phyloP scores from a whole-genome alignment of 2,113 vertebrate species.

The Anseranas semipalmata region DNA sequence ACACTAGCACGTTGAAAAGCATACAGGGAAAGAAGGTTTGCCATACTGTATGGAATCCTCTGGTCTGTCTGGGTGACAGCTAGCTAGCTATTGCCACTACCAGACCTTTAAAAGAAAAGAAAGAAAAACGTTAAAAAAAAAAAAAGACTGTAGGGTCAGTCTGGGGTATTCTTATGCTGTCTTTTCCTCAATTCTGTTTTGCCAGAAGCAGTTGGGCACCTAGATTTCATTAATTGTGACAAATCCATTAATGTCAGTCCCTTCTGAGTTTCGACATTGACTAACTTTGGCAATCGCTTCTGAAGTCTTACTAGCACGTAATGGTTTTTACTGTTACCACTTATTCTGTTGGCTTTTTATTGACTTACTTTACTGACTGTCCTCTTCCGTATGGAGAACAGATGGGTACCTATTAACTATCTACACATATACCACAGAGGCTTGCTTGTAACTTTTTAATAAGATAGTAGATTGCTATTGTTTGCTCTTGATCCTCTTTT shows the following conservation, averaged over 20 bases:
- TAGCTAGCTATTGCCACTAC: background rate
- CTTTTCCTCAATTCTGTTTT: background rate
- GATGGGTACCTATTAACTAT: background rate
- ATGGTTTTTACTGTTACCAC: background rate
- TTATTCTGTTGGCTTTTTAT: background rate
- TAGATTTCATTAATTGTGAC: background rate
- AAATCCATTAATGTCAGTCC: background rate
- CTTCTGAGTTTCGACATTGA: background rate
- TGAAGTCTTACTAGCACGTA: background rate
- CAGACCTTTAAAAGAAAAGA: background rate
- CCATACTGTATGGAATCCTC: background rate
- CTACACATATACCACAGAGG: background rate
- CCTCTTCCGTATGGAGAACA: background rate
- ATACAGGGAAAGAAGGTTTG: background rate
- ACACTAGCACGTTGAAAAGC: background rate
- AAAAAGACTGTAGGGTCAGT: background rate
- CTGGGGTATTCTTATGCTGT: background rate
- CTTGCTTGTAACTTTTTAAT: background rate
- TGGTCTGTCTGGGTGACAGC: background rate
- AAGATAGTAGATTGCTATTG: background rate
- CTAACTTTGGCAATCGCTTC: background rate
- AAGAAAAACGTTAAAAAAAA: background rate
- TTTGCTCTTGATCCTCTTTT: background rate
- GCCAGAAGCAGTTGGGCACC: background rate
- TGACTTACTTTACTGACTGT: background rate